Conservation (phyloP, 2,797 vertebrate genomes). For the Chromis chromis region DNA sequence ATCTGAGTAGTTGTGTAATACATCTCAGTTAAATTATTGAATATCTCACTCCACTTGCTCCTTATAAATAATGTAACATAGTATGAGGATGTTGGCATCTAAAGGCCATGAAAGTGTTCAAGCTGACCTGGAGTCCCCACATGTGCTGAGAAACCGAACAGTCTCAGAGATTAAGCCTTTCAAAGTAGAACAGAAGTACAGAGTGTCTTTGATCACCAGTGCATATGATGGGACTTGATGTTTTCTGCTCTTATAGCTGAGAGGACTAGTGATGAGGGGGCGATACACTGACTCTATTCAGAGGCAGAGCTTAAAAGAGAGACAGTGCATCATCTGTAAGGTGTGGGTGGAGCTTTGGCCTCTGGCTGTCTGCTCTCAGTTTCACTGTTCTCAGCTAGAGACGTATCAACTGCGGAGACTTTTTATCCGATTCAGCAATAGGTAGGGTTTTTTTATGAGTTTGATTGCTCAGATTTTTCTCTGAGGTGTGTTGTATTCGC, state of each 20-base stretch:
- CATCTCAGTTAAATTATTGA: constrained; percentile 64
- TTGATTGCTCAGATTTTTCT: constrained; percentile 7
- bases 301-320: constrained; percentile 49
- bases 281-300: constrained; percentile 75
- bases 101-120: constrained; percentile 14
- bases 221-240: constrained; percentile 54
- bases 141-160: background rate
- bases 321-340: constrained; percentile 61
- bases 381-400: constrained; percentile 16
- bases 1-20: background rate
- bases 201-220: constrained; percentile 47
- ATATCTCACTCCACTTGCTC: constrained; percentile 8
- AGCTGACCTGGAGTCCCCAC: background rate
- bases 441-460: constrained; percentile 42
- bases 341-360: constrained; percentile 56
- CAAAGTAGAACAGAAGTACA: constrained; percentile 13
- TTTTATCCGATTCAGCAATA: constrained; percentile 44
- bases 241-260: constrained; percentile 66
- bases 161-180: background rate
- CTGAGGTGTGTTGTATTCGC: background rate
- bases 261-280: constrained; percentile 80
- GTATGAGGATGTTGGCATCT: constrained; percentile 41
- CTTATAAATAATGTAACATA: constrained; percentile 51
- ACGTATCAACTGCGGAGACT: constrained; percentile 14
- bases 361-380: constrained; percentile 47